Evolutionary conservation across 2,888 invertebrate species (phyloP).

Genomic region (Lycaena phlaeas): DNA sequence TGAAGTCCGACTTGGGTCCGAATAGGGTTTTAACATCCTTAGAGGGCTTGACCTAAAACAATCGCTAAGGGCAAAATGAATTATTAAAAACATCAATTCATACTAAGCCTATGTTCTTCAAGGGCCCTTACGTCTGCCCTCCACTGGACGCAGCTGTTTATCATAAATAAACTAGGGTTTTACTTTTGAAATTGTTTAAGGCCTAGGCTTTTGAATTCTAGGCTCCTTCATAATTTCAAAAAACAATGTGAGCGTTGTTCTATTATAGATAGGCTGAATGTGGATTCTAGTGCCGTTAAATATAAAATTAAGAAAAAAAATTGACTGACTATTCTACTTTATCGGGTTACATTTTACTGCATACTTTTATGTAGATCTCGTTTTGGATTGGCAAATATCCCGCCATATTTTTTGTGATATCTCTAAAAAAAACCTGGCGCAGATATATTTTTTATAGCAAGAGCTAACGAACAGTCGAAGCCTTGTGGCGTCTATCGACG

Average conservation of each 20-base stretch:
- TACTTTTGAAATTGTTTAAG: slow-evolving; percentile 12
- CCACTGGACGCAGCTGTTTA: slow-evolving; percentile 31
- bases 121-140: slow-evolving; percentile 22
- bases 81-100: slow-evolving; percentile 45
- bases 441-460: no score
- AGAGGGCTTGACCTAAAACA: slow-evolving; percentile 42
- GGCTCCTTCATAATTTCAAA: slow-evolving; percentile 4
- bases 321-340: no score
- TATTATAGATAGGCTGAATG: slow-evolving; percentile 1
- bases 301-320: no score
- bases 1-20: no score
- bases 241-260: slow-evolving; percentile 6
- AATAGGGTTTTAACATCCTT: slow-evolving; percentile 30
- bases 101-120: slow-evolving; percentile 23
- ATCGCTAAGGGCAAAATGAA: slow-evolving; percentile 42
- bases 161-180: slow-evolving; percentile 24
- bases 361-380: no score
- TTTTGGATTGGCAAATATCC: no score
- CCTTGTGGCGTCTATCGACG: no score
- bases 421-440: no score
- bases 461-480: no score
- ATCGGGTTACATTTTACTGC: no score
- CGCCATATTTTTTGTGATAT: no score
- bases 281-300: no score
- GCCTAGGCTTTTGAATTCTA: slow-evolving; percentile 9